phyloP scores from a whole-genome alignment of 2,888 invertebrate species.

The Chrysodeixis includens region DNA sequence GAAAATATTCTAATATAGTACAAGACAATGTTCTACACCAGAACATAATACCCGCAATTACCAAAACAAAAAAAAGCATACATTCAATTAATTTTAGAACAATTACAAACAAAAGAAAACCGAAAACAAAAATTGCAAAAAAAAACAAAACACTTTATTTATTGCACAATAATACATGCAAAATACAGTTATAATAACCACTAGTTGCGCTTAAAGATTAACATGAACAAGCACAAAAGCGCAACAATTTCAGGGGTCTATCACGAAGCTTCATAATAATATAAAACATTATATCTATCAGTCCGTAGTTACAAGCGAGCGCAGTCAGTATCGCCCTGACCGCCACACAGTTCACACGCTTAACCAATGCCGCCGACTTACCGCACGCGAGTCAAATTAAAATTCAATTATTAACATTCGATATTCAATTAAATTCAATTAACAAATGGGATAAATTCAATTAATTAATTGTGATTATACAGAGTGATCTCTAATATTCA shows the following conservation, averaged over 20 bases:
- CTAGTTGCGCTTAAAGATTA: too few species aligned
- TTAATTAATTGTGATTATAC: conserved; percentile 40
- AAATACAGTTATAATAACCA: too few species aligned
- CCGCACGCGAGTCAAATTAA: conserved; percentile 83
- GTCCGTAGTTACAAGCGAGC: conserved; percentile 11
- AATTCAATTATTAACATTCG: conserved; percentile 58
- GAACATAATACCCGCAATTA: too few species aligned
- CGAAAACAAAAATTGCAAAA: too few species aligned
- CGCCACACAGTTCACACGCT: conserved; percentile 45
- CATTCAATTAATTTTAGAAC: too few species aligned
- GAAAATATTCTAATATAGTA: too few species aligned
- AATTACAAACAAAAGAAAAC: too few species aligned
- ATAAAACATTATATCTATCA: conserved; percentile 25
- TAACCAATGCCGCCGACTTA: conserved; percentile 78
- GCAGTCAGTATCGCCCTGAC: conserved; percentile 44
- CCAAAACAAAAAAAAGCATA: too few species aligned
- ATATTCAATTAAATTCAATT: too few species aligned
- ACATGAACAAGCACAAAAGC: conserved; percentile 10
- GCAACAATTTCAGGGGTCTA: conserved; percentile 18
- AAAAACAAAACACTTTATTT: too few species aligned
- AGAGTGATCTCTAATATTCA: conserved; percentile 27
- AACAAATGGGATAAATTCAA: conserved; percentile 80
- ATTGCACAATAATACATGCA: too few species aligned
- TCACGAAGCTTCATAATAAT: conserved; percentile 14
- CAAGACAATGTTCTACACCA: too few species aligned